Evolutionary conservation across 1,140 invertebrate species (phyloP), one percentile per base, ranked within the genome.

Genomic region (Micrasema longulum): DNA sequence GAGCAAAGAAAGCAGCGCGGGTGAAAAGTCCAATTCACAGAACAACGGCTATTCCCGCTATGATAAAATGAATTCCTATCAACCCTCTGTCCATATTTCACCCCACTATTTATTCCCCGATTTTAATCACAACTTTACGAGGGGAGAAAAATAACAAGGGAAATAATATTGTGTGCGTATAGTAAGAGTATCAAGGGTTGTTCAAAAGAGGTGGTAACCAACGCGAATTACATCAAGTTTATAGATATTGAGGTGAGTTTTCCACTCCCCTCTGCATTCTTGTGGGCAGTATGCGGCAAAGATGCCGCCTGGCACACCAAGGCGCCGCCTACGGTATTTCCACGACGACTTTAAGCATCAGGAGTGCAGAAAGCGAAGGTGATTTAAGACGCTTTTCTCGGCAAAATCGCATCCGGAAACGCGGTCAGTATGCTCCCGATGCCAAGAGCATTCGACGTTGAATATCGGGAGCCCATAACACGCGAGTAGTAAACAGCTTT

Each of bases 271-370:
- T 18, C 6, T n/a, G 11, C n/a, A 11, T 14, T 1, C 41, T 50
- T 66, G 63, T 31, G 63, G 63, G 63, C 26, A 36, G 47, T 31
- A 22, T 63, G 36, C 41, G 16, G 16, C 31, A 9, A 45, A 41
- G 52, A 45, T 50, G 50, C 48, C 65, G 65, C 50, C 65, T 50
- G 48, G 26, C 11, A 35, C 36, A 26, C 18, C 7, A 43, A 38
- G 52, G 65, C 52, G 65, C 48, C 48, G 65, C 65, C 50, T 43
- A 68, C 65, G 38, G 41, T 63, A 63, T 63, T 63, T 63, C 31
- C 48, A 16, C 23, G n/a, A 2, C 10, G 26, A 66, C 63, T 48
- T 66, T 52, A 9, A 14, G 2, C 50, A 1, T 31, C 63, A 66
- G 63, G 63, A 48, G 10, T 9, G 9, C 63, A 66, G 45, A 66